Evolutionary conservation across 2,797 vertebrate genomes (phyloP).

Genomic region (Peromyscus attwateri): DNA sequence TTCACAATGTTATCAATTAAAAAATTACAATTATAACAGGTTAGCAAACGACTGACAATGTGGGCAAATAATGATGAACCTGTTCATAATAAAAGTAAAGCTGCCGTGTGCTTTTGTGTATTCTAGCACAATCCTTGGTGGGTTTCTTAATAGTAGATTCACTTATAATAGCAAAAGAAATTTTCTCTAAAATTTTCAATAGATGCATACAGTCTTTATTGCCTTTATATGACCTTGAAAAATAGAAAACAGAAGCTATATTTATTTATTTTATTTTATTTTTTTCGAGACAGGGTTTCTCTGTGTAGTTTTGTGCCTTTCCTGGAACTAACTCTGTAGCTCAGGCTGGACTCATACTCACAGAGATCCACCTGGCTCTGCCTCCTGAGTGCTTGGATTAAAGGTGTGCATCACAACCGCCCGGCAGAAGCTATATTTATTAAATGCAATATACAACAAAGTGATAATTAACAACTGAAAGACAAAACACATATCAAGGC

Average conservation of each 20-base stretch:
- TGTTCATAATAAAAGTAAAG: not conserved
- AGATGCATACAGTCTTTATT: not conserved
- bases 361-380: too few species aligned
- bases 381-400: too few species aligned
- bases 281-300: too few species aligned
- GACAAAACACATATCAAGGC: not conserved
- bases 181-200: not conserved
- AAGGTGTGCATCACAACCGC: too few species aligned
- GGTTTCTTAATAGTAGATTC: not conserved
- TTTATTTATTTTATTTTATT: not conserved
- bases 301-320: too few species aligned
- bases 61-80: not conserved
- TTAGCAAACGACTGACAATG: not conserved
- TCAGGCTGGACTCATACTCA: too few species aligned
- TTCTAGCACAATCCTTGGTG: not conserved
- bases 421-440: not conserved
- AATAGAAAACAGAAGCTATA: not conserved
- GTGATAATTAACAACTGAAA: not conserved
- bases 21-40: not conserved
- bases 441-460: not conserved
- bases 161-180: not conserved
- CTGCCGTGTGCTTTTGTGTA: not conserved
- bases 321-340: too few species aligned
- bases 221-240: not conserved
- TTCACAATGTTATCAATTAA: not conserved